Conservation (phyloP, 2,888 invertebrate genomes). For the Anoncus sp. region DNA sequence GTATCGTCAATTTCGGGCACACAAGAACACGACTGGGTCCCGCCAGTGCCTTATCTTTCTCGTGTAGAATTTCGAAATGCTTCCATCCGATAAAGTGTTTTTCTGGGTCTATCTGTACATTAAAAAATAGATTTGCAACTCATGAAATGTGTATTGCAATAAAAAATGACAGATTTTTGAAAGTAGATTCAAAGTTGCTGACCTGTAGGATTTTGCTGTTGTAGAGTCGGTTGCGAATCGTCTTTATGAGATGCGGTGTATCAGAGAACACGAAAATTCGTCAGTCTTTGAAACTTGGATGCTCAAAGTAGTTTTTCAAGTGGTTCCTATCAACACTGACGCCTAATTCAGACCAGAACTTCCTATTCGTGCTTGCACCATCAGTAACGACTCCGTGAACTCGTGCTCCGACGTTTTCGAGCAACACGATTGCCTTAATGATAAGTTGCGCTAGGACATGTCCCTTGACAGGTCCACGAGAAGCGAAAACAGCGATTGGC, state of each 20-base stretch:
- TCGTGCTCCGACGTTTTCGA: slow-evolving; percentile 63
- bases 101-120: slow-evolving; percentile 37
- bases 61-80: slow-evolving; percentile 41
- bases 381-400: slow-evolving; percentile 65
- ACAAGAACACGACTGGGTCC: slow-evolving; percentile 18
- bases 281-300: slow-evolving; percentile 55
- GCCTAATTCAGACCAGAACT: slow-evolving; percentile 63
- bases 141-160: not conserved
- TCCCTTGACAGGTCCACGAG: slow-evolving; percentile 57
- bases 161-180: slow-evolving; percentile 23
- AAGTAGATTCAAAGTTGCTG: slow-evolving; percentile 23
- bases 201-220: slow-evolving; percentile 46
- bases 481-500: slow-evolving; percentile 64
- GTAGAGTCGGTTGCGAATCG: slow-evolving; percentile 56
- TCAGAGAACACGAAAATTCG: slow-evolving; percentile 66
- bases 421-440: slow-evolving; percentile 58
- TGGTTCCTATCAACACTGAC: slow-evolving; percentile 47
- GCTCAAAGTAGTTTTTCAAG: slow-evolving; percentile 56
- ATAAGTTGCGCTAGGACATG: slow-evolving; percentile 51
- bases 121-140: slow-evolving; percentile 20
- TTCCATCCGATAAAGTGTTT: slow-evolving; percentile 34
- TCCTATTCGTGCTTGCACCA: slow-evolving; percentile 66
- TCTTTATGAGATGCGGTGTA: slow-evolving; percentile 64
- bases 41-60: slow-evolving; percentile 36
- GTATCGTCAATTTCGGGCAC: slow-evolving; percentile 22